Evolutionary conservation across 2,113 vertebrate species (phyloP).

Genomic region (Sakesphorus luctuosus): DNA sequence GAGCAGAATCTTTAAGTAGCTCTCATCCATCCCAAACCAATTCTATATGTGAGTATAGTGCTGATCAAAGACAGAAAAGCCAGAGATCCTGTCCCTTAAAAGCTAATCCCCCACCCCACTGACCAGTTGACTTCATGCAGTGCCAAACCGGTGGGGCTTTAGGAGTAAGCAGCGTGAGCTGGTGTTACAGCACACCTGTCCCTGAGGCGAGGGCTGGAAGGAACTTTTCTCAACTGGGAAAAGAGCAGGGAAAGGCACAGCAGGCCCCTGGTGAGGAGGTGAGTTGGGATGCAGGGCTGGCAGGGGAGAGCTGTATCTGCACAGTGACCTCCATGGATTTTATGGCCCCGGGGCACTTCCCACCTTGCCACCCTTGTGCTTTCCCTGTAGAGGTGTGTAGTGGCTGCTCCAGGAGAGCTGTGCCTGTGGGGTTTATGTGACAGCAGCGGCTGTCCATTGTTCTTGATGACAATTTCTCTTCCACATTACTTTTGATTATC

Average conservation of each 20-base stretch:
- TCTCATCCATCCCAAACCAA: background rate
- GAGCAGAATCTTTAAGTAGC: background rate
- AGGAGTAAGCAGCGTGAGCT: background rate
- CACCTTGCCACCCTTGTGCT: rapidly evolving
- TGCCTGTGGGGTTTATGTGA: background rate
- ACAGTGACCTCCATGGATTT: rapidly evolving
- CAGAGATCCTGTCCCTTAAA: background rate
- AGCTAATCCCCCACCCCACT: background rate
- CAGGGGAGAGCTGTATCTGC: rapidly evolving
- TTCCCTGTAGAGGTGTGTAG: rapidly evolving
- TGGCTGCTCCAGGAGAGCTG: background rate
- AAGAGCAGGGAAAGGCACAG: background rate
- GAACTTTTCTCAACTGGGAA: background rate
- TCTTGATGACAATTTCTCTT: background rate
- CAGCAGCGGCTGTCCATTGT: rapidly evolving
- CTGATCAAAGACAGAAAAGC: background rate
- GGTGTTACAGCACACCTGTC: background rate
- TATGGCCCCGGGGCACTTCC: rapidly evolving
- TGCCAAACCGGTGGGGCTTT: background rate
- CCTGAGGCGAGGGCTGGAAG: rapidly evolving
- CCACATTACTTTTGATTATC: background rate
- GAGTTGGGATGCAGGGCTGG: background rate
- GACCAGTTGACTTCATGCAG: rapidly evolving
- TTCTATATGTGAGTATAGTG: rapidly evolving
- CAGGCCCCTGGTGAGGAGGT: rapidly evolving